Evolutionary conservation across 2,113 vertebrate species (phyloP).

Genomic region (Bothrops jararaca): DNA sequence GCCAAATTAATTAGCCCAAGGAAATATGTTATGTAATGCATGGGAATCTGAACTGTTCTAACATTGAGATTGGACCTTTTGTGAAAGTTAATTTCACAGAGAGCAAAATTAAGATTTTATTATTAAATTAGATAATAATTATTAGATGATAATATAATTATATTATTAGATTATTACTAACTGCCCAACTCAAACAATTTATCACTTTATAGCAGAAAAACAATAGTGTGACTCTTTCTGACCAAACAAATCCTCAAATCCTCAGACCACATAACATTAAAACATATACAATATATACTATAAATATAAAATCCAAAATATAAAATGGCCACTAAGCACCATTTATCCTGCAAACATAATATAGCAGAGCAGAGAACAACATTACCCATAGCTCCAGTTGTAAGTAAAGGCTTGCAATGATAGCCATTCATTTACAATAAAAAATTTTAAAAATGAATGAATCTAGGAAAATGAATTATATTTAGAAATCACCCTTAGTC

Average conservation of each 20-base stretch:
- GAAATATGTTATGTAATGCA: conserved; percentile 24
- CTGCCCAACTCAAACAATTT: neutral
- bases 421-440: neutral
- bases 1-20: conserved; percentile 36
- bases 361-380: neutral
- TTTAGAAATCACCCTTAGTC: too few species aligned
- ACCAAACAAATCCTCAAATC: neutral
- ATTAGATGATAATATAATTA: neutral
- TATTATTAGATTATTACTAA: neutral
- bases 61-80: conserved; percentile 16
- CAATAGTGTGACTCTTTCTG: neutral
- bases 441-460: neutral
- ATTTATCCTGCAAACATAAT: neutral
- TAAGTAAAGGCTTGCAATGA: neutral
- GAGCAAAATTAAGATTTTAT: conserved; percentile 19
- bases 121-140: neutral
- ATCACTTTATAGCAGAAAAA: neutral
- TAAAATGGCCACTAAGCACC: neutral
- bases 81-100: conserved; percentile 24
- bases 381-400: neutral
- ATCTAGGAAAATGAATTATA: too few species aligned
- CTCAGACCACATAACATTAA: neutral
- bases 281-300: neutral
- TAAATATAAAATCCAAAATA: neutral
- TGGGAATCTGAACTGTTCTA: conserved; percentile 9